phyloP scores from a whole-genome alignment of 2,888 invertebrate species.

The Thymelicus acteon region DNA sequence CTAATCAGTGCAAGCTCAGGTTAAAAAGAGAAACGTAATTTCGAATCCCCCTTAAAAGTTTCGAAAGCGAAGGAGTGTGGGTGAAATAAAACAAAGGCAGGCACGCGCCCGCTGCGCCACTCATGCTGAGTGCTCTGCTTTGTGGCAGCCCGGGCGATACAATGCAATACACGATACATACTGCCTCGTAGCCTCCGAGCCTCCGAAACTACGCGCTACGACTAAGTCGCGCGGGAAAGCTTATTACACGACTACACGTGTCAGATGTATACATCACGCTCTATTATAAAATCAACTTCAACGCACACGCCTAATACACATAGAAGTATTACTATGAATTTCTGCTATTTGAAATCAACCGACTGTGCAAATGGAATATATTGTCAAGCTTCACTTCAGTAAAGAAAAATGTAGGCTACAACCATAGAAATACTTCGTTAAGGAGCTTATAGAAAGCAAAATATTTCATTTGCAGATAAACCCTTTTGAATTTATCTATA shows the following conservation, averaged over 20 bases:
- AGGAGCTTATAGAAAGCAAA: neutral
- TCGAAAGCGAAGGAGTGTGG: conserved; percentile 77
- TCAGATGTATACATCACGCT: conserved; percentile 20
- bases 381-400: neutral
- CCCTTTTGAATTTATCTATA: too few species aligned
- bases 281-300: conserved; percentile 19
- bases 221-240: conserved; percentile 41
- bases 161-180: conserved; percentile 65
- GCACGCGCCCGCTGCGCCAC: conserved; percentile 77
- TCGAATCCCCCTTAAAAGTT: conserved; percentile 78
- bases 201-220: conserved; percentile 41
- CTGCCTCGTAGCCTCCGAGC: conserved; percentile 36
- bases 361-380: conserved; percentile 1
- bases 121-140: conserved; percentile 82
- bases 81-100: conserved; percentile 82
- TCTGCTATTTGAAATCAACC: conserved; percentile 4
- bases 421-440: neutral
- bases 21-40: conserved; percentile 76
- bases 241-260: conserved; percentile 47
- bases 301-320: conserved; percentile 6
- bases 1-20: conserved; percentile 69
- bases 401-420: neutral
- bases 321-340: neutral
- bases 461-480: neutral
- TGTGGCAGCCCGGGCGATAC: conserved; percentile 75